A percentile compares a stretch with the other conserved stretches of the same genome.
Evolutionary conservation across 2,113 vertebrate genomes (phyloP).

Genomic region (Nasalis larvatus): DNA sequence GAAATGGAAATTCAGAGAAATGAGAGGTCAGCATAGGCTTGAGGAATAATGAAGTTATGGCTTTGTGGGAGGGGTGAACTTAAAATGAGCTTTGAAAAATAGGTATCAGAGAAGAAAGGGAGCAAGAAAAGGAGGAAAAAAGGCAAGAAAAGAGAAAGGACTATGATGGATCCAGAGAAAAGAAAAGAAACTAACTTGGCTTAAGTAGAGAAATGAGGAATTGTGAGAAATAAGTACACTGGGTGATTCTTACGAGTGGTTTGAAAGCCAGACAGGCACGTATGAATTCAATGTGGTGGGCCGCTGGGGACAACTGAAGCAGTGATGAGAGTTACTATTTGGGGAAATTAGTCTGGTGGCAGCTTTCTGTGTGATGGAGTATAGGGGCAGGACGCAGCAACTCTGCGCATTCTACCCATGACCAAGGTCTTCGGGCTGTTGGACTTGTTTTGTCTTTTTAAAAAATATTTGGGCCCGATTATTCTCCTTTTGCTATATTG

Average conservation of each 20-base stretch:
- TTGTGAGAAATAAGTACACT: background rate
- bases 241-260: fast-evolving
- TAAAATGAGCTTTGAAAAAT: background rate
- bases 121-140: background rate
- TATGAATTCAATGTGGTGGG: background rate
- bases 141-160: background rate
- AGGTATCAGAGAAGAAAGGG: background rate
- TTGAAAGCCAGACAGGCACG: background rate
- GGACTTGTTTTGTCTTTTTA: slow-evolving; percentile 2
- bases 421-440: background rate
- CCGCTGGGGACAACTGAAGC: background rate
- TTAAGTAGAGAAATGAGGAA: background rate
- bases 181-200: background rate
- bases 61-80: background rate
- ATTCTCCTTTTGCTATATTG: background rate
- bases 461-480: slow-evolving; percentile 22
- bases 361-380: background rate
- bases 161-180: background rate
- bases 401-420: background rate
- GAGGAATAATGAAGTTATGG: background rate
- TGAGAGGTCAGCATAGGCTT: background rate
- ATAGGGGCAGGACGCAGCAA: background rate
- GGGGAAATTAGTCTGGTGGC: background rate
- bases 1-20: background rate
- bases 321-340: background rate